phyloP scores from a whole-genome alignment of 2,113 vertebrate species.

The Sinocyclocheilus grahami region DNA sequence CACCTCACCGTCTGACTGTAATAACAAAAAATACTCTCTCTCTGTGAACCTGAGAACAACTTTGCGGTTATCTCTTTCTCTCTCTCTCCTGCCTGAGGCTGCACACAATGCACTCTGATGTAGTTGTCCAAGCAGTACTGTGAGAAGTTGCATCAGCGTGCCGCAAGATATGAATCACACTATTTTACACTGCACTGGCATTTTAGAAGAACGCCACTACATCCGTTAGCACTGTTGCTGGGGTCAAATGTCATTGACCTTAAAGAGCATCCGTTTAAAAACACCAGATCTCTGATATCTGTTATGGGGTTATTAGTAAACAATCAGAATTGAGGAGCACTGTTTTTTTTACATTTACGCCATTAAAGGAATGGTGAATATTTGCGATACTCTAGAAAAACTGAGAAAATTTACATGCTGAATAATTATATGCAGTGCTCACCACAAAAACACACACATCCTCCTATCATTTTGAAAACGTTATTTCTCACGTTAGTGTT shows the following conservation, averaged over 20 bases:
- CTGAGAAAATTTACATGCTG: not conserved
- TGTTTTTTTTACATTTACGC: not conserved
- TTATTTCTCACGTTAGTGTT: constrained; percentile 7
- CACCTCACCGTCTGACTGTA: not conserved
- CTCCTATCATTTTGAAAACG: not conserved
- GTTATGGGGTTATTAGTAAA: not conserved
- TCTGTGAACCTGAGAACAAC: not conserved
- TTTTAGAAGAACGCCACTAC: constrained; percentile 20
- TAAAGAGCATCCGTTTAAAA: not conserved
- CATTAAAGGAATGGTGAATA: not conserved
- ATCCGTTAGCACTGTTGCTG: constrained; percentile 3
- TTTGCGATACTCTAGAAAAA: not conserved
- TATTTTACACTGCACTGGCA: constrained; percentile 25
- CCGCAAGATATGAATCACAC: constrained; percentile 48
- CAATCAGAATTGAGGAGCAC: not conserved
- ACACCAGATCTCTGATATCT: not conserved
- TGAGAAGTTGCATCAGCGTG: constrained; percentile 45
- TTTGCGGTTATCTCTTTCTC: not conserved
- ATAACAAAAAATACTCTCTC: not conserved
- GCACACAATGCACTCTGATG: constrained; percentile 37
- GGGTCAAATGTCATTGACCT: constrained; percentile 9
- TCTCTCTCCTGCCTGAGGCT: not conserved
- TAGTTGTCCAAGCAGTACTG: constrained; percentile 42
- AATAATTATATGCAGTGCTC: not conserved
- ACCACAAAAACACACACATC: not conserved